These are phyloP conservation scores for Centroberyx gerrardi DNA, from an alignment of 2,797 vertebrate species.

Conservation along the genomic window DNA sequence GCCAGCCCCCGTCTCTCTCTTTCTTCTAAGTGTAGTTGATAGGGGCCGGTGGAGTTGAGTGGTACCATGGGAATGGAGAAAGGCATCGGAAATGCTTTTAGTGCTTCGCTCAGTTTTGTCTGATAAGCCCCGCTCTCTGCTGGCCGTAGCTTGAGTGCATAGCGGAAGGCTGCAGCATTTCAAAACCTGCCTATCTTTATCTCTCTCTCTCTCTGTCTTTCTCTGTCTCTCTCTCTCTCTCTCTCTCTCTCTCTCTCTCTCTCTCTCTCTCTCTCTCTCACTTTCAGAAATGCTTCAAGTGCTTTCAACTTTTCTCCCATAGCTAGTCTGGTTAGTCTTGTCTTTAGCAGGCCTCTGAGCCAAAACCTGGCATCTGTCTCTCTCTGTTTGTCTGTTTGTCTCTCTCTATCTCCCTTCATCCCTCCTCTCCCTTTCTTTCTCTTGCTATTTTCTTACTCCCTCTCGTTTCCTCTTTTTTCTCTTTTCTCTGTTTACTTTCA, in stretches of 20 bases:
- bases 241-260: neutral
- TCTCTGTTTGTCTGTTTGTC: neutral
- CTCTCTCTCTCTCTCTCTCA: neutral
- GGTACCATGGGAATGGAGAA: slow-evolving; percentile 43
- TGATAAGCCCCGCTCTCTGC: slow-evolving; percentile 35
- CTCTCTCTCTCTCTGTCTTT: neutral
- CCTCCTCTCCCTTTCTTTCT: neutral
- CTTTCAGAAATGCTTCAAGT: slow-evolving; percentile 26
- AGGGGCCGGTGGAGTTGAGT: slow-evolving; percentile 51
- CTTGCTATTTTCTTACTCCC: neutral
- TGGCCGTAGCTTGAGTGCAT: slow-evolving; percentile 25
- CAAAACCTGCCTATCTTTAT: slow-evolving; percentile 19
- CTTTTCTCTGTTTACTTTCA: neutral
- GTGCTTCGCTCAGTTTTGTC: slow-evolving; percentile 41
- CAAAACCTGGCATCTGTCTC: neutral
- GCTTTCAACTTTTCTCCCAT: slow-evolving; percentile 8
- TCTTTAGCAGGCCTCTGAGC: too few species aligned
- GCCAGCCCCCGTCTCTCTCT: slow-evolving; percentile 26
- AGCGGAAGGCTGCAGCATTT: slow-evolving; percentile 14
- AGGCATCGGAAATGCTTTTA: slow-evolving; percentile 55
- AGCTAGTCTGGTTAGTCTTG: neutral
- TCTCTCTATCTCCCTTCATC: neutral
- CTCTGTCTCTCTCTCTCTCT: neutral
- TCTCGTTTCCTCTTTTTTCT: too few species aligned
- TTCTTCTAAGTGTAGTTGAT: slow-evolving; percentile 44